Conservation (phyloP, 2,113 vertebrate genomes). For the Rhabdomys dilectus region DNA sequence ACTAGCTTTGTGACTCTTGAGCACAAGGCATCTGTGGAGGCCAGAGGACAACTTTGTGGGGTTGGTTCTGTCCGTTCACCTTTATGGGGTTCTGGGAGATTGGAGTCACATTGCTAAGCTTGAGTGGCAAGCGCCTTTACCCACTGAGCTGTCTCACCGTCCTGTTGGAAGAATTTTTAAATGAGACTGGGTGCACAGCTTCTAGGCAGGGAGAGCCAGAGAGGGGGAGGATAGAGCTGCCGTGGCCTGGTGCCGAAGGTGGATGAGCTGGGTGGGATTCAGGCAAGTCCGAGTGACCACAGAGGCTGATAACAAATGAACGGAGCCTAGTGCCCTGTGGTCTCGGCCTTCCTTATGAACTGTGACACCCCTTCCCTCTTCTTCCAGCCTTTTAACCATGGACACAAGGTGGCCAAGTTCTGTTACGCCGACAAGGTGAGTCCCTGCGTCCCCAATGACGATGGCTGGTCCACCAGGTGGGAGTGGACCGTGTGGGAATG, state of each 20-base stretch:
- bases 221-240: not conserved
- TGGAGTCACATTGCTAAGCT: not conserved
- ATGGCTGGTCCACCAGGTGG: accelerated
- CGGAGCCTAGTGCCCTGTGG: not conserved
- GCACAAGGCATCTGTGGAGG: not conserved
- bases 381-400: constrained; percentile 94
- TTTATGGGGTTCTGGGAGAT: not conserved
- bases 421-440: constrained; percentile 97
- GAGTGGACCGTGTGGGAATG: too few relatives aligned
- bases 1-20: not conserved
- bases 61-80: not conserved
- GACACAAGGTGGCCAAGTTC: constrained; percentile 96
- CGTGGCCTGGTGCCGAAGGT: not conserved
- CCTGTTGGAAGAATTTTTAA: not conserved
- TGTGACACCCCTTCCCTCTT: not conserved
- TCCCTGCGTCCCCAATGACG: accelerated
- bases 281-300: not conserved
- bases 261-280: not conserved
- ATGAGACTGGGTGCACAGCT: accelerated
- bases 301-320: not conserved
- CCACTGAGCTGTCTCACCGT: not conserved
- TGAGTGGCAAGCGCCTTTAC: not conserved
- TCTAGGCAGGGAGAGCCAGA: too few relatives aligned
- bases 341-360: not conserved
- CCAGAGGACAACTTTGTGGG: not conserved